phyloP scores from a whole-genome alignment of 2,888 invertebrate genomes.

The Pollenia griseotomentosa region DNA sequence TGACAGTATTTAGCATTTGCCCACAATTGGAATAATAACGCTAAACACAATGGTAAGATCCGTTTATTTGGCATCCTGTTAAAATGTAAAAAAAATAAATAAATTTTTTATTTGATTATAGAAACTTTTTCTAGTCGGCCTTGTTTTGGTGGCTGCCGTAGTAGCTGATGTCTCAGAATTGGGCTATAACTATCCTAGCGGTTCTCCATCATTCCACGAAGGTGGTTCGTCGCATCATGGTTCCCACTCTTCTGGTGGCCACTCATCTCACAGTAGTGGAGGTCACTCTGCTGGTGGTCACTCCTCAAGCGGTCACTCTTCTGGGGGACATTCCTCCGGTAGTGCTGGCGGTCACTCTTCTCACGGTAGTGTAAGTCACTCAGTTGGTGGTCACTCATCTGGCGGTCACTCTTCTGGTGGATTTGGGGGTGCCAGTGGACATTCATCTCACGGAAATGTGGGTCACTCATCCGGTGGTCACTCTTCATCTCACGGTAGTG shows the following conservation, averaged over 20 bases:
- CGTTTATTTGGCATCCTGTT: not conserved
- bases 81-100: not conserved
- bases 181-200: conserved; percentile 71
- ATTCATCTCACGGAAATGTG: not conserved
- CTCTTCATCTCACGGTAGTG: not conserved
- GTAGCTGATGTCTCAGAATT: conserved; percentile 74
- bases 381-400: not conserved
- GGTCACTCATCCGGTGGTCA: conserved; percentile 7
- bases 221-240: conserved; percentile 19
- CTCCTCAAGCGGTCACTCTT: not conserved
- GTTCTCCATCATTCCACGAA: conserved; percentile 15
- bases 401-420: not conserved
- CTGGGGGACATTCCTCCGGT: not conserved
- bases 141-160: conserved; percentile 67
- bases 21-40: conserved; percentile 57
- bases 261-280: not conserved
- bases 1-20: conserved; percentile 54
- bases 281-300: not conserved
- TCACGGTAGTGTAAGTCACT: not conserved
- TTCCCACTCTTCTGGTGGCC: not conserved
- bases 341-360: conserved; percentile 1
- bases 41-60: conserved; percentile 56
- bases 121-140: conserved; percentile 68
- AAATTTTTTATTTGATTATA: conserved; percentile 38
- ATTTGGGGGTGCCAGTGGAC: not conserved